These are phyloP conservation scores for Gulo gulo DNA, from an alignment of 2,113 vertebrate species.

Conservation along the genomic window DNA sequence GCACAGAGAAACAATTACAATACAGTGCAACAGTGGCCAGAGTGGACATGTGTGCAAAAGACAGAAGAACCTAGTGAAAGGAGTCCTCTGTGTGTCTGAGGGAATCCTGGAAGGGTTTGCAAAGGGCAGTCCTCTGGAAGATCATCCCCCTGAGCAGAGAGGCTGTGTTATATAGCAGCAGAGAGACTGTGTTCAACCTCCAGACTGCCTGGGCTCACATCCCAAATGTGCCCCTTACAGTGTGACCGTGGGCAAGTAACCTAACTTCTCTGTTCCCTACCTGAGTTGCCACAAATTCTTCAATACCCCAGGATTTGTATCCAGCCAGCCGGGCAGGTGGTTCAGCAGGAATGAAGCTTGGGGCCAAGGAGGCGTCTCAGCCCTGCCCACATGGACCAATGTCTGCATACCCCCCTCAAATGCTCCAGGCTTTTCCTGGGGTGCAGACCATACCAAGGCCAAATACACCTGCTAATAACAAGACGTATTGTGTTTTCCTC, in stretches of 20 bases:
- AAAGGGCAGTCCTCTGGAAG: neutral
- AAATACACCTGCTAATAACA: neutral
- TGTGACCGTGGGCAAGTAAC: neutral
- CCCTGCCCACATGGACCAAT: neutral
- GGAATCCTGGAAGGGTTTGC: neutral
- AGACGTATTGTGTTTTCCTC: neutral
- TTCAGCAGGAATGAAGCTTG: neutral
- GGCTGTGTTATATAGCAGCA: neutral
- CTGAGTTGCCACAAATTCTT: neutral
- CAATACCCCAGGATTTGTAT: neutral
- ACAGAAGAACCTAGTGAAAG: neutral
- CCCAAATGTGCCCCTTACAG: neutral
- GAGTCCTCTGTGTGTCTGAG: neutral
- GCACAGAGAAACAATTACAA: neutral
- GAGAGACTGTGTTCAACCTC: neutral
- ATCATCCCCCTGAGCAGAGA: neutral
- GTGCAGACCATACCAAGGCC: neutral
- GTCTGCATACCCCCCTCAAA: rapidly evolving
- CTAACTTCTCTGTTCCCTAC: neutral
- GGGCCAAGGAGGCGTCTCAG: neutral
- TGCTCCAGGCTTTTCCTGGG: neutral
- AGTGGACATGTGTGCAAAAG: neutral
- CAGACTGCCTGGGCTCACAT: neutral
- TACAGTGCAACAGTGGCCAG: neutral
- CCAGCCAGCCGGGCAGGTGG: neutral